Conservation (phyloP, 2,888 invertebrate species). For the Andrena marginata region DNA sequence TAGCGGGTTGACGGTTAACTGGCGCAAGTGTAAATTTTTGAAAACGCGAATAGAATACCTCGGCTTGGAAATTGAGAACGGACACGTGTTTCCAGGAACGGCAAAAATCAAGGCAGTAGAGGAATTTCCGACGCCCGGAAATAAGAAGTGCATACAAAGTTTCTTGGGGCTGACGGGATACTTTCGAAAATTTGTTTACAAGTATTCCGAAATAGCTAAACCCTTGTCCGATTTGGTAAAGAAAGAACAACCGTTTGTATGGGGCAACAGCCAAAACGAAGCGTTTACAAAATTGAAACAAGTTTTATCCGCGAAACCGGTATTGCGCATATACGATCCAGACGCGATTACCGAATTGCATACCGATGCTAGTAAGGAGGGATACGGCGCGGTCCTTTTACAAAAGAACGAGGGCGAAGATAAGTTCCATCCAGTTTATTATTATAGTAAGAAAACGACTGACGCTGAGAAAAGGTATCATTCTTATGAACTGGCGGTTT, state of each 20-base stretch:
- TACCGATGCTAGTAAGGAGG: too few relatives aligned
- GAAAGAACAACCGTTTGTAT: not conserved
- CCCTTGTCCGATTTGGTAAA: conserved; percentile 14
- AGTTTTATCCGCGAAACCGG: too few relatives aligned
- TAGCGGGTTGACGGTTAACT: too few relatives aligned
- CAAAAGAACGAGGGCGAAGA: conserved; percentile 57
- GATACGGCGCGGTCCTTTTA: conserved; percentile 63
- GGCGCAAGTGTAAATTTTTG: too few relatives aligned
- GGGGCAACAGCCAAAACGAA: too few relatives aligned
- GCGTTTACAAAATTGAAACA: too few relatives aligned
- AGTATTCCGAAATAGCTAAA: conserved; percentile 9
- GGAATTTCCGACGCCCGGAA: not conserved
- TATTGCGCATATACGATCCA: too few relatives aligned
- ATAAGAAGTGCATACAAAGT: conserved; percentile 7
- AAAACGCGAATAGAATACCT: too few relatives aligned
- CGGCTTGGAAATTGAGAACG: too few relatives aligned
- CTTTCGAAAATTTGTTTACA: conserved; percentile 14
- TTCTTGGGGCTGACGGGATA: conserved; percentile 23
- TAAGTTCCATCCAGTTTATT: conserved; percentile 63
- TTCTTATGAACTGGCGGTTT: conserved; percentile 31
- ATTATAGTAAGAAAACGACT: conserved; percentile 66
- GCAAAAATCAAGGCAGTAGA: too few relatives aligned
- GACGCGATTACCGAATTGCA: too few relatives aligned
- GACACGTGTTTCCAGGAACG: too few relatives aligned
- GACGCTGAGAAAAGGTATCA: conserved; percentile 53